Base-by-base conservation (phyloP, 1,140 invertebrate species). In the Cherax quadricarinatus region DNA sequence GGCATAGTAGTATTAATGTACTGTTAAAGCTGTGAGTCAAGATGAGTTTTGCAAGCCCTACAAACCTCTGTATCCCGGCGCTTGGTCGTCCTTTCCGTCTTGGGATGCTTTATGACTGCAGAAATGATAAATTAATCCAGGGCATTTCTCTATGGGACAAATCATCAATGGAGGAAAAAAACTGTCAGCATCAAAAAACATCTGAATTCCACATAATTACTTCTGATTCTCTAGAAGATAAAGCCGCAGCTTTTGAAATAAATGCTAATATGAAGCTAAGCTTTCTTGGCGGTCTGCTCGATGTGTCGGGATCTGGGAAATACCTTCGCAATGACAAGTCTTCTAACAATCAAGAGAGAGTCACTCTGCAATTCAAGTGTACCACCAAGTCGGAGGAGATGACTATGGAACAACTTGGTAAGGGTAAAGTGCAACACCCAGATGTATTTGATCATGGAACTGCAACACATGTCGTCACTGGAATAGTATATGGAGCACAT, bases 391-490 rank as follows among this genome's bases (percentile, higher is more conserved):
- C 51, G 7, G 75, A 62, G 57, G 41, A 1, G 14, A 62, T 86
- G 57, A 86, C 84, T 5, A 86, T 86, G 57, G n/a, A 86, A 4
- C 87, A 88, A 16, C 51, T 88, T 18, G 87, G 87, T 7, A 49
- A 78, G 12, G 75, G 78, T 3, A 80, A 80, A 6, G 57, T 80
- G 9, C 12, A 41, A 49, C 78, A 80, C 24, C 87, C 14, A 80
- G 10, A 88, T 4, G 75, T 88, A 12, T 80, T 88, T 53, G 78
- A 88, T 30, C 51, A 88, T 21, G 78, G 78, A 6, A 62, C 53
- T 62, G 87, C 87, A 18, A 88, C 87, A 1, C 87, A 88, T 48
- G 87, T 88, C 60, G 87, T 88, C 49, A 88, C 87, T 18, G 79
- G 87, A 14, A 88, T 88, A 60, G 24, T 57, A 16, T 88, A 88